Percentiles rank a stretch among this genome's conserved stretches.
These are phyloP conservation scores for Dipodomys stephensi DNA, from an alignment of 2,113 vertebrate genomes.

Conservation along the genomic window DNA sequence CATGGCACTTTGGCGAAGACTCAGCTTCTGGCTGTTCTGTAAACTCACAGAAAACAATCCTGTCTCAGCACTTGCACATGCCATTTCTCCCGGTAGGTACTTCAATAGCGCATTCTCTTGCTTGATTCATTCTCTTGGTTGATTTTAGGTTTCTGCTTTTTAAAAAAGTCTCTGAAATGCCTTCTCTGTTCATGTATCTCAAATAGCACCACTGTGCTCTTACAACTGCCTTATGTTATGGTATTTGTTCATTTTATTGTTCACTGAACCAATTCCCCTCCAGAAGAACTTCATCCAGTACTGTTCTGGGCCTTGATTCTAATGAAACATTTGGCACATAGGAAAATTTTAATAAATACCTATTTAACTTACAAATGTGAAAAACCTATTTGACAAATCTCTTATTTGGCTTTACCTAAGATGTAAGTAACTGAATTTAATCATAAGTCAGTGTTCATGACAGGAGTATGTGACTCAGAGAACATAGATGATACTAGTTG, in stretches of 20 bases:
- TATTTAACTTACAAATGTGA: background rate
- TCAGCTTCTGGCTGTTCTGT: background rate
- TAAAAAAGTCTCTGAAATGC: background rate
- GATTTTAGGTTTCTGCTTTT: slow-evolving; percentile 18
- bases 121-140: background rate
- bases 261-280: background rate
- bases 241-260: slow-evolving; percentile 22
- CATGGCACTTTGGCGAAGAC: no score
- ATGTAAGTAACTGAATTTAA: slow-evolving; percentile 39
- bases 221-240: background rate
- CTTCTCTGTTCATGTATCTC: background rate
- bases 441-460: slow-evolving; percentile 45
- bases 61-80: background rate
- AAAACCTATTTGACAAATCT: background rate
- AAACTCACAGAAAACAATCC: background rate
- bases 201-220: background rate
- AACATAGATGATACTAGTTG: slow-evolving; percentile 67
- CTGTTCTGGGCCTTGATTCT: background rate
- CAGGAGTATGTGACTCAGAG: slow-evolving; percentile 64
- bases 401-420: slow-evolving; percentile 11
- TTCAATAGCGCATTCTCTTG: background rate
- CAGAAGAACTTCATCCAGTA: background rate
- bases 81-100: background rate
- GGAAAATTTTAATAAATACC: slow-evolving; percentile 40
- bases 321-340: background rate